A percentile compares a stretch with the other conserved stretches of the same genome.
phyloP scores from a whole-genome alignment of 2,797 vertebrate species.

The Uromys caudimaculatus region DNA sequence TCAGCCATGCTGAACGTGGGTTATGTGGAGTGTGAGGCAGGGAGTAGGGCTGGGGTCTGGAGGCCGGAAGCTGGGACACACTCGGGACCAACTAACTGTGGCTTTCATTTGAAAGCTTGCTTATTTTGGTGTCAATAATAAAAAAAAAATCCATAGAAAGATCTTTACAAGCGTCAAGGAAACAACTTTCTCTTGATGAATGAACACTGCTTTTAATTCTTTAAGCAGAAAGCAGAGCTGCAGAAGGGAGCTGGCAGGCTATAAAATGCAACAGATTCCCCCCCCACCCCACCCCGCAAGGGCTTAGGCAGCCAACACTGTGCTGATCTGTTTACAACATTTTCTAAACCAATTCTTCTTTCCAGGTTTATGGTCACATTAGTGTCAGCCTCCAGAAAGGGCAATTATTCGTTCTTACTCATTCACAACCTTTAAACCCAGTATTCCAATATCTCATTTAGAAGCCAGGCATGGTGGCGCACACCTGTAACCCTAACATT shows the following conservation, averaged over 20 bases:
- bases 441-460: background rate
- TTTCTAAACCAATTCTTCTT: conserved; percentile 41
- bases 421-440: background rate
- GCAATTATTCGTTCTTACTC: background rate
- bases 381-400: conserved; percentile 5
- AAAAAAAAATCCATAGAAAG: background rate
- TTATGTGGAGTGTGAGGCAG: accelerated
- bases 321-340: background rate
- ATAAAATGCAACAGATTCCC: background rate
- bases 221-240: background rate
- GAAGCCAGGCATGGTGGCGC: background rate
- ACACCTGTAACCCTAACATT: background rate
- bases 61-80: background rate
- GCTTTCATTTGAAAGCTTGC: background rate
- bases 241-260: conserved; percentile 12
- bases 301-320: background rate
- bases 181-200: background rate
- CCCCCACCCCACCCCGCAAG: no score
- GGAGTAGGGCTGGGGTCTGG: no score
- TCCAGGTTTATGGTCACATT: conserved; percentile 40
- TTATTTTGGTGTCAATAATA: background rate
- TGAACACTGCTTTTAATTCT: background rate
- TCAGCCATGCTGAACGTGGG: background rate
- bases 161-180: background rate
- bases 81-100: background rate